These are phyloP conservation scores for Cosmorhoe ocellata DNA, from an alignment of 2,888 invertebrate species.

Conservation along the genomic window DNA sequence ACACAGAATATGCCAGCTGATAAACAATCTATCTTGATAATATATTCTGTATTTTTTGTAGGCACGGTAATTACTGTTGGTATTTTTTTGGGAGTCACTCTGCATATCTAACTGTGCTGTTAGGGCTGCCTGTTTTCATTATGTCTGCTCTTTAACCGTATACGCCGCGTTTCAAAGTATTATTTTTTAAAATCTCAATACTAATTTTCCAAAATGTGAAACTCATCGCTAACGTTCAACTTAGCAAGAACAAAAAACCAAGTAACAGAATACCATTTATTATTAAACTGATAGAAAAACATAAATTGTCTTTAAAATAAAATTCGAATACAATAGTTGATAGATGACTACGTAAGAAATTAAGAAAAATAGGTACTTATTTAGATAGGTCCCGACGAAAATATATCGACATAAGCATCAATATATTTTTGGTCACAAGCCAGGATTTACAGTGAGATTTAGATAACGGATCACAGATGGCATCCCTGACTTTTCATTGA, in stretches of 20 bases:
- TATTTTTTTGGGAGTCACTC: background rate
- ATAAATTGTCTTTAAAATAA: no score
- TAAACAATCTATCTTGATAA: slow-evolving; percentile 57
- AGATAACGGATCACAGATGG: slow-evolving; percentile 33
- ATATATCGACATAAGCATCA: slow-evolving; percentile 30
- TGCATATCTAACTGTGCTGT: background rate
- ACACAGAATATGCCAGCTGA: slow-evolving; percentile 54
- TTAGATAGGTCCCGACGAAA: slow-evolving; percentile 6
- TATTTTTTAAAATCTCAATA: no score
- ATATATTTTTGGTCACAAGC: slow-evolving; percentile 31
- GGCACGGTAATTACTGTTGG: background rate
- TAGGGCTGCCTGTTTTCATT: background rate
- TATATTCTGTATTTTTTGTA: slow-evolving; percentile 17
- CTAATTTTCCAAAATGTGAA: no score
- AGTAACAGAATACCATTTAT: no score
- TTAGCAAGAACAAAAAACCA: no score
- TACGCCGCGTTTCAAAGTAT: background rate
- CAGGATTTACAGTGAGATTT: slow-evolving; percentile 35
- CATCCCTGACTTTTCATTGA: slow-evolving; percentile 31
- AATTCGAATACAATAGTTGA: no score
- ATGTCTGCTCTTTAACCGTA: background rate
- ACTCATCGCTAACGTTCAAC: no score
- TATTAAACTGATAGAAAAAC: no score
- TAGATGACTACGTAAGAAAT: no score
- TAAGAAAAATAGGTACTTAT: no score